A percentile compares a stretch with the other conserved stretches of the same genome.
Conservation (phyloP, 2,113 vertebrate species). For the Morone chrysops region DNA sequence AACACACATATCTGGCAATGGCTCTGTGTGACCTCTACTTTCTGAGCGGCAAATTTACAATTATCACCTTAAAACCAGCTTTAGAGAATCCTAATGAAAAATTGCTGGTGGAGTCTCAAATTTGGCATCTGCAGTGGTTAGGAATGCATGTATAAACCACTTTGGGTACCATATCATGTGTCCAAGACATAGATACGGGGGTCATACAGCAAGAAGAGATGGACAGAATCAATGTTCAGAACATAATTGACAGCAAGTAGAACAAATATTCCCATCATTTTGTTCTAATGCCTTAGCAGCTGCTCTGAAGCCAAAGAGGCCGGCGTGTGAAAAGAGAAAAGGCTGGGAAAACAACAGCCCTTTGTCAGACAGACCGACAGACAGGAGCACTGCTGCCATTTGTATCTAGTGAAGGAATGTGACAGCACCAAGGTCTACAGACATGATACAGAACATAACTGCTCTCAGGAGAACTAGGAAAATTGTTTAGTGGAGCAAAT, state of each 20-base stretch:
- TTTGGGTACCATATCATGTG: conserved; percentile 66
- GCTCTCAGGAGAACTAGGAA: conserved; percentile 13
- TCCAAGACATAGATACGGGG: conserved; percentile 69
- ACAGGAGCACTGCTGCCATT: conserved; percentile 36
- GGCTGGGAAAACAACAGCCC: conserved; percentile 66
- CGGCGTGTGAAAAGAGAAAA: conserved; percentile 66
- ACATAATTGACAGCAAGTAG: conserved; percentile 44
- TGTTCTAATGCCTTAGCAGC: conserved; percentile 71
- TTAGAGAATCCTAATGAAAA: not conserved
- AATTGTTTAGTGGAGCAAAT: conserved; percentile 1
- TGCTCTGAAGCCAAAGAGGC: conserved; percentile 51
- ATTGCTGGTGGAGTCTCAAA: conserved; percentile 11
- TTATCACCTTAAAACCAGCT: conserved; percentile 4
- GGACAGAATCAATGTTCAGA: conserved; percentile 60
- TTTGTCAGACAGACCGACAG: conserved; percentile 65
- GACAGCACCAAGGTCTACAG: conserved; percentile 32
- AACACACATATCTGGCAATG: not conserved
- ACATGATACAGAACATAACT: conserved; percentile 38
- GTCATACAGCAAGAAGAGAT: conserved; percentile 51
- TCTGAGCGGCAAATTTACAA: not conserved
- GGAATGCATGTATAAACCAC: conserved; percentile 65
- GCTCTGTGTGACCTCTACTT: not conserved
- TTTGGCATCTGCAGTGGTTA: conserved; percentile 29
- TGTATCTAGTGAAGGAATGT: conserved; percentile 54
- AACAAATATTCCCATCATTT: conserved; percentile 73